Evolutionary conservation across 2,888 invertebrate species (phyloP), one percentile per base, ranked within the genome.

Genomic region (Eudasyphora cyanicolor): DNA sequence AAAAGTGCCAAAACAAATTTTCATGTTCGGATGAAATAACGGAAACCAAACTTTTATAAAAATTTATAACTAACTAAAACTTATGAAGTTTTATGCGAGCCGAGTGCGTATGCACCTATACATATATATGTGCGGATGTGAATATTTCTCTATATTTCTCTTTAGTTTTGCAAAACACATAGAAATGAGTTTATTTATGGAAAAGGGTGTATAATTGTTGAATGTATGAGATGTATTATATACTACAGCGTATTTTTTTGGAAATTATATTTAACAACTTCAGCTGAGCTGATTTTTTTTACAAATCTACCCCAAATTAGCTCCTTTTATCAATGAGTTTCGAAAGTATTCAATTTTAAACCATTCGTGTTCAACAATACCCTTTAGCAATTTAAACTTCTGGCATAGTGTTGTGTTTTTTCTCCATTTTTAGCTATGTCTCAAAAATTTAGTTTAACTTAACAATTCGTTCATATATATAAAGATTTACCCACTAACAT

Each of bases 1-100:
- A 67, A 67, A 67, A 67, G 67, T 67, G 67, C 67, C 67, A 67
- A 67, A 67, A 67, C 67, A 42, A 42, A 38, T 67, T 67, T 67
- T 67, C 60, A 32, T 67, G 67, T 67, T 67, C 42, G 21, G 17
- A 67, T 67, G 67, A 67, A 38, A 67, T 67, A 67, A 67, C 42
- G 67, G 42, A 42, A 42, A 38, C 42, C 24, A 67, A 67, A 67
- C 67, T 67, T 42, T 67, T 67, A 38, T 42, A 67, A 42, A 67
- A 67, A 67, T 67, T 67, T 67, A 67, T 67, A 67, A 67, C 67
- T 67, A 67, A 67, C 67, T 24, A 12, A 67, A 67, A 67, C 67
- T 21, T 42, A 24, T 21, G 32, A 45, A 45, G 45, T 45, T 45
- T n/a, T n/a, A 12, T 12, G n/a, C 45, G 14, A 45, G 45, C n/a